Evolutionary conservation across 2,797 vertebrate species (phyloP).

Genomic region (Poecilia picta): DNA sequence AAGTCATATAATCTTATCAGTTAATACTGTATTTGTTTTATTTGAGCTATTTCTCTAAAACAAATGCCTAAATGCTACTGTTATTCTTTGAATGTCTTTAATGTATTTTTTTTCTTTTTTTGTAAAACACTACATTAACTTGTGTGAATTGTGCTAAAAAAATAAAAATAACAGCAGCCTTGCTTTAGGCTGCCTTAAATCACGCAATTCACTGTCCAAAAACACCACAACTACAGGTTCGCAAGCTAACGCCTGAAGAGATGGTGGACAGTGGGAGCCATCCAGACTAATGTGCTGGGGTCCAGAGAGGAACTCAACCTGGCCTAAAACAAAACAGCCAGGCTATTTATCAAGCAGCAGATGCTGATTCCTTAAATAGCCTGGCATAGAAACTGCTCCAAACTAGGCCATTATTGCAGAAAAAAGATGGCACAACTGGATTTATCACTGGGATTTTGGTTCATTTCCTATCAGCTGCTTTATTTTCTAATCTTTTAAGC

Average conservation of each 20-base stretch:
- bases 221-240: conserved; percentile 24
- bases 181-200: neutral
- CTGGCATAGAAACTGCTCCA: conserved; percentile 83
- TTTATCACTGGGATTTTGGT: conserved; percentile 67
- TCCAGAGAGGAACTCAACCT: conserved; percentile 78
- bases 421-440: conserved; percentile 66
- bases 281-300: conserved; percentile 57
- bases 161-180: neutral
- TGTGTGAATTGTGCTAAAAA: neutral
- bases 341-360: conserved; percentile 85
- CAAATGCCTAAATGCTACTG: neutral
- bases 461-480: conserved; percentile 28
- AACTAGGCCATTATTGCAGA: conserved; percentile 83
- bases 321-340: conserved; percentile 82
- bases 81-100: neutral
- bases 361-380: conserved; percentile 86
- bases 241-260: conserved; percentile 25
- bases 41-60: neutral
- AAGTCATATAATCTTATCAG: neutral
- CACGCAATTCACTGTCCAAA: conserved; percentile 11
- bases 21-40: neutral
- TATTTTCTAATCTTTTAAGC: conserved; percentile 8
- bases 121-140: neutral
- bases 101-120: neutral
- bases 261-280: conserved; percentile 55